Evolutionary conservation across 2,888 invertebrate genomes (phyloP).

Genomic region (Apoda limacodes): DNA sequence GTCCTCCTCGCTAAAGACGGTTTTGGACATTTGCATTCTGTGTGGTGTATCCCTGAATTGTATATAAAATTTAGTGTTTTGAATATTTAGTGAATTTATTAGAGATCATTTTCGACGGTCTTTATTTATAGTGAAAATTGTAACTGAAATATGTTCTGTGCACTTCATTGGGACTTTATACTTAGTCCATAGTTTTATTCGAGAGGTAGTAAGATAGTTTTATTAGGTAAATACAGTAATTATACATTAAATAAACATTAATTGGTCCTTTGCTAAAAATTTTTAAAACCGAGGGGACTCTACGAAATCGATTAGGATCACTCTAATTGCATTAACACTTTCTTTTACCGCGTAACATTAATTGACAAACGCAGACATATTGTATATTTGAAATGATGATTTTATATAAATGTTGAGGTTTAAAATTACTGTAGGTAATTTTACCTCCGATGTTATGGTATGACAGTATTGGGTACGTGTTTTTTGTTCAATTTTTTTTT

Average conservation of each 20-base stretch:
- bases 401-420: slow-evolving; percentile 60
- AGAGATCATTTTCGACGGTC: slow-evolving; percentile 25
- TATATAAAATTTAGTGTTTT: slow-evolving; percentile 26
- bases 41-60: slow-evolving; percentile 8
- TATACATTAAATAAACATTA: too few relatives aligned
- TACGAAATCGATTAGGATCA: too few relatives aligned
- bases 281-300: too few relatives aligned
- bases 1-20: too few relatives aligned
- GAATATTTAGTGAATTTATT: slow-evolving; percentile 46
- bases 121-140: slow-evolving; percentile 43
- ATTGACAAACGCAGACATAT: too few relatives aligned
- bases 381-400: too few relatives aligned
- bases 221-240: slow-evolving; percentile 34
- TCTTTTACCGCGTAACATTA: too few relatives aligned
- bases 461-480: slow-evolving; percentile 43
- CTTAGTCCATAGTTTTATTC: slow-evolving; percentile 40
- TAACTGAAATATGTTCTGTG: slow-evolving; percentile 34
- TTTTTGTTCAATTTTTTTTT: slow-evolving; percentile 50
- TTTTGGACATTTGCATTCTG: too few relatives aligned
- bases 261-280: too few relatives aligned
- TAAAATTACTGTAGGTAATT: slow-evolving; percentile 35
- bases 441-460: slow-evolving; percentile 38
- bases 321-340: too few relatives aligned
- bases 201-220: slow-evolving; percentile 43
- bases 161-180: slow-evolving; percentile 32